Evolutionary conservation across 2,888 invertebrate genomes (phyloP).

Genomic region (Eurytoma californica): DNA sequence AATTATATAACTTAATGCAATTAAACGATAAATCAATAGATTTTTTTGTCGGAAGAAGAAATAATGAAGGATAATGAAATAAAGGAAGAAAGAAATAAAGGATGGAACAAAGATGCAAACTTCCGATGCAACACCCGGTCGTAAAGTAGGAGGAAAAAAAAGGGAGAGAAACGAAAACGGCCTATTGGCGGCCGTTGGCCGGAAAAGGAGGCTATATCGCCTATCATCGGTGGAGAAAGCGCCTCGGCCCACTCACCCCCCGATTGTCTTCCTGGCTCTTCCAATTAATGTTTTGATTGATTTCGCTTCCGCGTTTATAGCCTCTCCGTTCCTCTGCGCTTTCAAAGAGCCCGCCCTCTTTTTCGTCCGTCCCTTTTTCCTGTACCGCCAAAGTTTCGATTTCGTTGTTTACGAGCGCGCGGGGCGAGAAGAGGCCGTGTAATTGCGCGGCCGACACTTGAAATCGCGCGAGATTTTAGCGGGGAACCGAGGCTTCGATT

Average conservation of each 20-base stretch:
- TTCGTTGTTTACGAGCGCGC: constrained; percentile 22
- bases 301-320: constrained; percentile 66
- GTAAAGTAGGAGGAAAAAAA: background rate
- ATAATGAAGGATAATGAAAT: no score
- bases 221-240: constrained; percentile 42
- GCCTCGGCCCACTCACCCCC: constrained; percentile 26
- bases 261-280: constrained; percentile 73
- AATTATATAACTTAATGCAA: no score
- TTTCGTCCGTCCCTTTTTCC: constrained; percentile 7
- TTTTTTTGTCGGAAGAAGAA: no score
- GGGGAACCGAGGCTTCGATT: background rate
- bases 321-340: constrained; percentile 26
- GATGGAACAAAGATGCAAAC: no score
- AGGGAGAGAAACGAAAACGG: background rate
- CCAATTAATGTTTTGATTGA: constrained; percentile 76
- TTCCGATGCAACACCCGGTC: no score
- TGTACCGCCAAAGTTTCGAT: constrained; percentile 41
- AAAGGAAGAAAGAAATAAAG: no score
- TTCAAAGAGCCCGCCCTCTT: constrained; percentile 15
- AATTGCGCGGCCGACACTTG: constrained; percentile 31
- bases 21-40: no score
- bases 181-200: background rate
- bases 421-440: background rate
- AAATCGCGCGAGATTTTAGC: constrained; percentile 11
- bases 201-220: constrained; percentile 35